These are phyloP conservation scores for Papilio protenor DNA, from an alignment of 2,888 invertebrate genomes.

Conservation along the genomic window DNA sequence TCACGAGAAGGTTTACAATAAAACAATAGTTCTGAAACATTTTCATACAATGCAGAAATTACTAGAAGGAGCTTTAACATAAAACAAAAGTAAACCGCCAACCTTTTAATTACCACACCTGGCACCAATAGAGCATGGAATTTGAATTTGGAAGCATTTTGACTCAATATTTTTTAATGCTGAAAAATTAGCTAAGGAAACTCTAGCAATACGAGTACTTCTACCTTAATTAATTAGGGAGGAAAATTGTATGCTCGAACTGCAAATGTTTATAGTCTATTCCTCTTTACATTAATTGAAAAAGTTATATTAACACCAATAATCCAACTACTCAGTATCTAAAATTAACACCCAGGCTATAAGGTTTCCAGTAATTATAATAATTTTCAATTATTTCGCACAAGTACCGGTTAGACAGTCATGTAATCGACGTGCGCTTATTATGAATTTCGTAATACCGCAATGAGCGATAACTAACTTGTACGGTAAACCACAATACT, in stretches of 20 bases:
- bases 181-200: too few relatives aligned
- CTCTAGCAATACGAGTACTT: too few relatives aligned
- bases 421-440: conserved; percentile 14
- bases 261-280: not conserved
- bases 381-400: not conserved
- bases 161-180: too few relatives aligned
- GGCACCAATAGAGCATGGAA: too few relatives aligned
- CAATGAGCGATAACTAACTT: conserved; percentile 4
- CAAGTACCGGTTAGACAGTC: not conserved
- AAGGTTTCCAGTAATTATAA: not conserved
- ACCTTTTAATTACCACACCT: not conserved
- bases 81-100: not conserved
- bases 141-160: too few relatives aligned
- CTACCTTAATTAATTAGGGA: not conserved
- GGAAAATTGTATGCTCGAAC: not conserved
- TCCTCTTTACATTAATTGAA: too few relatives aligned
- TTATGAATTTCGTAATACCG: conserved; percentile 16
- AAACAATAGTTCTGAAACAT: not conserved
- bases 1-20: conserved; percentile 15
- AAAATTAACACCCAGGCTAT: not conserved
- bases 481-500: conserved; percentile 11
- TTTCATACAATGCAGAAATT: conserved; percentile 5
- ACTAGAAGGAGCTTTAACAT: not conserved
- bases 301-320: not conserved
- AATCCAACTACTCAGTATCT: not conserved